These are phyloP conservation scores for Linnaemya tessellans DNA, from an alignment of 2,888 invertebrate genomes.

Conservation along the genomic window DNA sequence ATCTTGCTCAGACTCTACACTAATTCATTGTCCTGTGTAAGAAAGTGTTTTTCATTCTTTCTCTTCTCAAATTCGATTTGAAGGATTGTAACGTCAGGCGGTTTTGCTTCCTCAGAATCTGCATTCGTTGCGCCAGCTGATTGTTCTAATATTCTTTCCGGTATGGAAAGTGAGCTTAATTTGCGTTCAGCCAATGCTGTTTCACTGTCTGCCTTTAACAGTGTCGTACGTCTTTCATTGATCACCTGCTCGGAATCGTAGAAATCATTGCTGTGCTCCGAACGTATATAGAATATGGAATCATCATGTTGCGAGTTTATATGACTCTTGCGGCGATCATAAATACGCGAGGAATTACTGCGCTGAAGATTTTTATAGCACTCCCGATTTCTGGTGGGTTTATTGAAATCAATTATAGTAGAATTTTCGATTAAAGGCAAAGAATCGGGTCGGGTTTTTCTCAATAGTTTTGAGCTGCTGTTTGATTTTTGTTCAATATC, in stretches of 20 bases:
- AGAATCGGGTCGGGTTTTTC: slow-evolving; percentile 80
- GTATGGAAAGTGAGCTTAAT: slow-evolving; percentile 74
- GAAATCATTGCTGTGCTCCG: slow-evolving; percentile 76
- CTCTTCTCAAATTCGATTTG: slow-evolving; percentile 57
- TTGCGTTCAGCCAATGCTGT: slow-evolving; percentile 79
- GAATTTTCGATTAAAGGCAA: slow-evolving; percentile 76
- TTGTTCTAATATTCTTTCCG: slow-evolving; percentile 68
- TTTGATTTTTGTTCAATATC: slow-evolving; percentile 55
- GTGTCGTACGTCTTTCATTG: slow-evolving; percentile 81
- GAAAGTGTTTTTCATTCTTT: not conserved
- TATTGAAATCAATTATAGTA: slow-evolving; percentile 52
- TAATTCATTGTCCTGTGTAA: slow-evolving; percentile 18
- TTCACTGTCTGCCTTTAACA: slow-evolving; percentile 82
- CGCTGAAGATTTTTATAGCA: slow-evolving; percentile 74
- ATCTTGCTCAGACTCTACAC: slow-evolving; percentile 8
- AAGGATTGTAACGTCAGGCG: slow-evolving; percentile 39
- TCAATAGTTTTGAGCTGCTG: slow-evolving; percentile 71
- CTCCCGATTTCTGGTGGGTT: slow-evolving; percentile 54
- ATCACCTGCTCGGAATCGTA: slow-evolving; percentile 83
- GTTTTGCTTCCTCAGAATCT: slow-evolving; percentile 9
- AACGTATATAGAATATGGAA: slow-evolving; percentile 79
- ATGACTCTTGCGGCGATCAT: slow-evolving; percentile 81
- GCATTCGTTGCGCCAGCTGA: slow-evolving; percentile 17
- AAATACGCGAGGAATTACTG: slow-evolving; percentile 82
- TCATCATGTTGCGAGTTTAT: slow-evolving; percentile 80